Conservation (phyloP, 2,113 vertebrate genomes). For the Eudorcas thomsonii region DNA sequence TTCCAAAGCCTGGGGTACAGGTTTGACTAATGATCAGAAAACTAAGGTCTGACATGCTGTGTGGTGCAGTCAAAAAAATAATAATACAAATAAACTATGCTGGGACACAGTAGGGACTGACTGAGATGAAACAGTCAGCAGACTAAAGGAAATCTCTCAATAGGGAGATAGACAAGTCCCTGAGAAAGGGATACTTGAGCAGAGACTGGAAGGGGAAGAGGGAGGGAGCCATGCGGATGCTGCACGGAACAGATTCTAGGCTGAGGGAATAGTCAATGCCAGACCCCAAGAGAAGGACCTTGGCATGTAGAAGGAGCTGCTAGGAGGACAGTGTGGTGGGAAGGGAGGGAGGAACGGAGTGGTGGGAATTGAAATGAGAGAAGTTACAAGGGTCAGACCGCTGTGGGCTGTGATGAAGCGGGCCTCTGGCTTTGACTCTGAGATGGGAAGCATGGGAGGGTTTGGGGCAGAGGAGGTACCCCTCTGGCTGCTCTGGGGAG, state of each 20-base stretch:
- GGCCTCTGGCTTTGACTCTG: neutral
- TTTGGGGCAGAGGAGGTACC: neutral
- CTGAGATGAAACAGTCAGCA: neutral
- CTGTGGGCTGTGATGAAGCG: rapidly evolving
- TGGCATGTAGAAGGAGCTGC: neutral
- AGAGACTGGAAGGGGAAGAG: neutral
- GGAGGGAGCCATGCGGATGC: rapidly evolving
- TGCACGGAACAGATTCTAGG: neutral
- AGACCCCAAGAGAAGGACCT: neutral
- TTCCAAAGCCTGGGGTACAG: neutral
- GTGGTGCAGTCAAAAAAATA: neutral
- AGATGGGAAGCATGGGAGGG: neutral
- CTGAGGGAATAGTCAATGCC: neutral
- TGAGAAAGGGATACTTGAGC: neutral
- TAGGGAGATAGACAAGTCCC: neutral
- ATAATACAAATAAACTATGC: neutral
- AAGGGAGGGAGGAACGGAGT: neutral
- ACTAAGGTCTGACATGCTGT: neutral
- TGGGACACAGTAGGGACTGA: neutral
- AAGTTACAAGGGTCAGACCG: neutral
- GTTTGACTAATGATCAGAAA: neutral
- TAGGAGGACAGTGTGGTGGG: too few relatives aligned
- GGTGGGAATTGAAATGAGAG: neutral
- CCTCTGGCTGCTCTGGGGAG: neutral
- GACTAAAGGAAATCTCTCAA: neutral